phyloP scores from a whole-genome alignment of 2,888 invertebrate genomes.

The Altica lythri region DNA sequence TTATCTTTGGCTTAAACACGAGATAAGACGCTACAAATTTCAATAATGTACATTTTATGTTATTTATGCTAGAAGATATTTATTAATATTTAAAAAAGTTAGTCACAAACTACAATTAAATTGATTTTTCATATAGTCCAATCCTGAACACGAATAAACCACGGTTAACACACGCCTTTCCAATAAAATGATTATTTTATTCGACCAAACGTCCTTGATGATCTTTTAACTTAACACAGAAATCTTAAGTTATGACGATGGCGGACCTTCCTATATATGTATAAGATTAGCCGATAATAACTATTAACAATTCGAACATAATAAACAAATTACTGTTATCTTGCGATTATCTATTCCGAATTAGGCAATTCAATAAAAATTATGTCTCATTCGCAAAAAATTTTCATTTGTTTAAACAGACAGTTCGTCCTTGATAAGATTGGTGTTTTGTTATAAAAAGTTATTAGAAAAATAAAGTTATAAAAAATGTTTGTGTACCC shows the following conservation, averaged over 20 bases:
- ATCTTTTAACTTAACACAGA: background rate
- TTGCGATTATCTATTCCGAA: conserved; percentile 8
- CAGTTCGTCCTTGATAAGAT: background rate
- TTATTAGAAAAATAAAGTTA: too few species aligned
- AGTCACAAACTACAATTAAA: background rate
- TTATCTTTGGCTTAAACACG: too few species aligned
- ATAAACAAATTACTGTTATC: conserved; percentile 14
- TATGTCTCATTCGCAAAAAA: conserved; percentile 6
- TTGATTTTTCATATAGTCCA: too few species aligned
- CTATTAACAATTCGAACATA: conserved; percentile 17
- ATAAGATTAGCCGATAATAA: conserved; percentile 12
- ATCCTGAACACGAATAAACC: background rate
- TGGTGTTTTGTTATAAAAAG: too few species aligned
- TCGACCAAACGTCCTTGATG: conserved; percentile 23
- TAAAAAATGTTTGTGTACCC: too few species aligned
- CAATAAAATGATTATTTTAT: conserved; percentile 16
- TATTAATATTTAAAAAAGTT: background rate
- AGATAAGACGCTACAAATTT: too few species aligned
- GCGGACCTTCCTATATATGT: conserved; percentile 11
- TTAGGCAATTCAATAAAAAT: conserved; percentile 9
- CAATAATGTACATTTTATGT: too few species aligned
- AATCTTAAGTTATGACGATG: conserved; percentile 7
- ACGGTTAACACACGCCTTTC: conserved; percentile 20
- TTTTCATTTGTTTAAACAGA: background rate
- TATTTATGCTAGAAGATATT: background rate